Evolutionary conservation across 2,113 vertebrate genomes (phyloP), one percentile per base, ranked within the genome.

Genomic region (Aegotheles bennettii): DNA sequence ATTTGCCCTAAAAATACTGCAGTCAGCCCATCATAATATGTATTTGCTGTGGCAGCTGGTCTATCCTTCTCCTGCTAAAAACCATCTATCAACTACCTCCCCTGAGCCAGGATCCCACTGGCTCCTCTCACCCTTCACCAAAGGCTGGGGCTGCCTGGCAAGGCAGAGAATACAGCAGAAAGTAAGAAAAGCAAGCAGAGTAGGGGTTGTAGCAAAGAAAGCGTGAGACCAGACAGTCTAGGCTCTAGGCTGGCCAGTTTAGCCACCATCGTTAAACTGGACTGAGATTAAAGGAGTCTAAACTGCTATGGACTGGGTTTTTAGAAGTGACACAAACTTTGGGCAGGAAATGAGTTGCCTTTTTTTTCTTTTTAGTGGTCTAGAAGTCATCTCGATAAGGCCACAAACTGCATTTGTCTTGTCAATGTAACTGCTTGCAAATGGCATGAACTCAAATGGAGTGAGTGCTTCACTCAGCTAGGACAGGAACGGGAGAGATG

Each of bases 331-430:
- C 76, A 86, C 21, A 76, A 96, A 92, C 59, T 61, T 91, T n/a
- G 88, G 68, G 59, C 0, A 9, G 87, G 77, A 91, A 90, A 54
- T 51, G 54, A 82, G 4, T 94, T 91, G 90, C 76, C 90, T 93
- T 89, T 94, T 92, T 25, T 40, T 70, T 63, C 64, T 19, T 90
- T 86, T 42, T 42, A 90, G 82, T 64, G 79, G 73, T 94, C 92
- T 89, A 91, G 60, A 87, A 93, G 73, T 94, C 60, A 78, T 95
- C 82, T 92, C 29, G 78, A 69, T 97, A 97, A 97, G 97, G 97
- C 97, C 97, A 97, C 97, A 90, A 96, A 95, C 90, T 91, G 87
- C 85, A 87, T 87, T 91, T 92, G 57, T 94, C 88, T 92, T 81
- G 80, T 93, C 65, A 48, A 38, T 48, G 53, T 93, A 84, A 91